phyloP scores from a whole-genome alignment of 2,113 vertebrate genomes.

The Antennarius striatus region DNA sequence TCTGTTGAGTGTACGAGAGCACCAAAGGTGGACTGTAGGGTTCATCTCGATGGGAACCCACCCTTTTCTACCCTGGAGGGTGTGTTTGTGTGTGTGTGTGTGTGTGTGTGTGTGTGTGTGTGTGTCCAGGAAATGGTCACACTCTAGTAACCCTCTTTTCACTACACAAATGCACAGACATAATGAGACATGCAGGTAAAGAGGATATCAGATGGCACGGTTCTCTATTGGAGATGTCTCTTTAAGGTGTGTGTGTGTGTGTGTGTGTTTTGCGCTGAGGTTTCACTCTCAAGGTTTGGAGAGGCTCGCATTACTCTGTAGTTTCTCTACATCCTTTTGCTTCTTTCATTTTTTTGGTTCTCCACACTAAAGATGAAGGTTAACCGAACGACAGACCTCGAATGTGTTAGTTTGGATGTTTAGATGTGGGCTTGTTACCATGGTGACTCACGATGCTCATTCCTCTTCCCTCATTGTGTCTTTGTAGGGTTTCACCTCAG shows the following conservation, averaged over 20 bases:
- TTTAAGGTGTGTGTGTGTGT: conserved; percentile 37
- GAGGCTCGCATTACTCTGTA: conserved; percentile 38
- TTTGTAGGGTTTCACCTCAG: conserved; percentile 93
- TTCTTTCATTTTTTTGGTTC: neutral
- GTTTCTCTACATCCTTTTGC: neutral
- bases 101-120: neutral
- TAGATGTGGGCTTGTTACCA: neutral
- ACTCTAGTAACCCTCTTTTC: conserved; percentile 25
- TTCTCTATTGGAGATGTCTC: conserved; percentile 34
- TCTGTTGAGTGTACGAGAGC: conserved; percentile 2
- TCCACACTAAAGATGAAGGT: no score
- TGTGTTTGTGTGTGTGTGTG: no score
- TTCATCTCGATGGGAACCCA: conserved; percentile 11
- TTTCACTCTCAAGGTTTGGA: conserved; percentile 39
- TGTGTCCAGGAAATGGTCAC: conserved; percentile 31
- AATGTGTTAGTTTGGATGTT: neutral
- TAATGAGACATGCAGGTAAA: neutral
- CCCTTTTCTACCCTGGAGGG: neutral
- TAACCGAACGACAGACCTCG: no score
- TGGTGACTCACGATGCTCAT: conserved; percentile 5
- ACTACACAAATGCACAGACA: conserved; percentile 7
- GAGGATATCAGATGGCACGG: conserved; percentile 45
- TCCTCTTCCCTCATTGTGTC: neutral
- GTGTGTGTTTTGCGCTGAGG: conserved; percentile 45
- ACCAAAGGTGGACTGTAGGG: conserved; percentile 38